phyloP scores from a whole-genome alignment of 2,113 vertebrate genomes.

The Ochotona curzoniae region DNA sequence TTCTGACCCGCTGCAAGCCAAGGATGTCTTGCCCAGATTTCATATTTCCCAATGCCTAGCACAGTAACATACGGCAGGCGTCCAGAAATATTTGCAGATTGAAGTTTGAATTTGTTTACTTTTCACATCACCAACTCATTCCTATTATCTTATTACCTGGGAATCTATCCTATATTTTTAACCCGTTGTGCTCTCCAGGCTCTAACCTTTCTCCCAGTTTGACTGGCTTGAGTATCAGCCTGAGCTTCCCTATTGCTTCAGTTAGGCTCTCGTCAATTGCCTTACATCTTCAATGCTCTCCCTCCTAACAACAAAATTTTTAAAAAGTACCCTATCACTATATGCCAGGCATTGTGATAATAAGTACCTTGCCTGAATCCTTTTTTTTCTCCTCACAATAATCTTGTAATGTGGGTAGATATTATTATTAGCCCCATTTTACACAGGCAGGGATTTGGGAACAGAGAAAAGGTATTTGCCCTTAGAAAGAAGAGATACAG shows the following conservation, averaged over 20 bases:
- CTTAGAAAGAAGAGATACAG: background rate
- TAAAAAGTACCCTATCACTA: background rate
- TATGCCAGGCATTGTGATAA: background rate
- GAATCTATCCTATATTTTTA: background rate
- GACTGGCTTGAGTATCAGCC: background rate
- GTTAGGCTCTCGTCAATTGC: background rate
- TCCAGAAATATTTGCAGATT: background rate
- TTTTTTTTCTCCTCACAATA: slow-evolving; percentile 5
- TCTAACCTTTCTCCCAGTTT: background rate
- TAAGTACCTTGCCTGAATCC: background rate
- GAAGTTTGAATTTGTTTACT: background rate
- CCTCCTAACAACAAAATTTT: background rate
- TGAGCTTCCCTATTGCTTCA: background rate
- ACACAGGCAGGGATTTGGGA: background rate
- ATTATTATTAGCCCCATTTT: background rate
- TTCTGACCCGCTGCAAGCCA: background rate
- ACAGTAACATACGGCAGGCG: background rate
- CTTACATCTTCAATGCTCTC: background rate
- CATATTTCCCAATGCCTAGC: background rate
- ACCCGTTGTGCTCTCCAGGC: background rate
- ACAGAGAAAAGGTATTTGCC: background rate
- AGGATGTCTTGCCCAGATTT: background rate
- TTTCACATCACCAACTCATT: background rate
- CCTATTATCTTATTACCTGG: background rate
- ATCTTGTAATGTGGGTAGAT: background rate